phyloP scores from a whole-genome alignment of 2,888 invertebrate genomes.

The Conus canariensis region DNA sequence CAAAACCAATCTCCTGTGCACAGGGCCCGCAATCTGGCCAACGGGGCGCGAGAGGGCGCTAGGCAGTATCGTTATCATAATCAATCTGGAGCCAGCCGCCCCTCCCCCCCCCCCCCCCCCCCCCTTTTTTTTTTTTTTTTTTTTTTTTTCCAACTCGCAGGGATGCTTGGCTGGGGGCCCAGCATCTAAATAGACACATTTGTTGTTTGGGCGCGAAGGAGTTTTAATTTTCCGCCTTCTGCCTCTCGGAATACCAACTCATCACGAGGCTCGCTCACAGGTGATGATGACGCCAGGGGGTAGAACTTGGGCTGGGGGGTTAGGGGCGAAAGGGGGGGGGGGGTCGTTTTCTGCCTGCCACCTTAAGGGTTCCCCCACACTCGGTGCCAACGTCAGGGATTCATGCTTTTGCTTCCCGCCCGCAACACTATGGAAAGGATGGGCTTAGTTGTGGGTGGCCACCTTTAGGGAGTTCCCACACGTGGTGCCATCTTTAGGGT shows the following conservation, averaged over 20 bases:
- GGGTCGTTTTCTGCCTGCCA: background rate
- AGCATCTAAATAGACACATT: conserved; percentile 27
- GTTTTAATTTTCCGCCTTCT: conserved; percentile 29
- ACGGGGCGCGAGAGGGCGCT: conserved; percentile 25
- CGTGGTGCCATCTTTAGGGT: too few relatives aligned
- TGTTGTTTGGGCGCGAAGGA: conserved; percentile 15
- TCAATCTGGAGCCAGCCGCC: conserved; percentile 21
- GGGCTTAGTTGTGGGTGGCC: too few relatives aligned
- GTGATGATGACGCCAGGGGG: background rate
- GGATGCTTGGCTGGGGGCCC: background rate
- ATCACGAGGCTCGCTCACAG: background rate
- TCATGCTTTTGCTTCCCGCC: too few relatives aligned
- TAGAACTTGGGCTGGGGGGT: too few relatives aligned
- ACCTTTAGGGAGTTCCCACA: too few relatives aligned
- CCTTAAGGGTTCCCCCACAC: background rate
- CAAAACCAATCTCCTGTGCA: conserved; percentile 24
- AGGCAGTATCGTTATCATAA: conserved; percentile 22
- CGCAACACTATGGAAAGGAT: too few relatives aligned
- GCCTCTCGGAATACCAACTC: conserved; percentile 16
- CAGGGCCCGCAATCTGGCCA: conserved; percentile 14
- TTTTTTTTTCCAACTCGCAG: background rate
- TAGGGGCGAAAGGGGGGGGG: background rate
- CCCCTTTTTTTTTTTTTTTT: too few relatives aligned
- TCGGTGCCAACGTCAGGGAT: too few relatives aligned
- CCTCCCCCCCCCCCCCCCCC: too few relatives aligned